Base-by-base conservation (phyloP, 1,140 invertebrate species). In the Nebria ingens region DNA sequence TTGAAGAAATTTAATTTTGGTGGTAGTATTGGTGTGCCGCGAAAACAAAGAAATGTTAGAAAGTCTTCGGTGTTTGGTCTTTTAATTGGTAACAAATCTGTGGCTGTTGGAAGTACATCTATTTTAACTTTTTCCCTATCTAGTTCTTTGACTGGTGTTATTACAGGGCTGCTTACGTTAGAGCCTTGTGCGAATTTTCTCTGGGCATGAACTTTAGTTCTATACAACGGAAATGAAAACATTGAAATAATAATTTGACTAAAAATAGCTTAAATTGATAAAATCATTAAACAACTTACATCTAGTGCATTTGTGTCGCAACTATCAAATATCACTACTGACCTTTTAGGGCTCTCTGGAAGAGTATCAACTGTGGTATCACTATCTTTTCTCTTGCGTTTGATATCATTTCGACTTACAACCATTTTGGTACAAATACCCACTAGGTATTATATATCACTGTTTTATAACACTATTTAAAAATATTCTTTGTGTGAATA, bases 41-140 rank as follows among this genome's bases (percentile, higher is more conserved):
- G 76, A 61, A 91, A 86, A 70, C 91, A 93, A 2, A 94, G 74
- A 70, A 91, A 94, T 58, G 89, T 93, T 19, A 94, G 67, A 68
- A 94, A 93, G 71, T 93, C 90, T 76, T 93, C 89, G 2, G 91
- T 91, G 62, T 91, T 91, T 22, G 89, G 89, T 61, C 85, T 73
- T 65, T 81, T 85, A 50, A 81, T 79, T 38, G 81, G 82, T 61
- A 82, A 71, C 56, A 79, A 74, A 64, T 83, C 79, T 42, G 75
- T 66, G 38, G 72, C 72, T 58, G 74, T 71, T 29, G 72, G 72
- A 22, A 66, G 40, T 56, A 62, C 58, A 62, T 67, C 62, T 21
- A 55, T 58, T 19, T 65, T 60, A 70, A 59, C 76, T 65, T 57
- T 73, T 59, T 66, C 74, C 63, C 63, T 78, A 66, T 81, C 73